Evolutionary conservation across 2,113 vertebrate genomes (phyloP).

Genomic region (Oreochromis spilurus): DNA sequence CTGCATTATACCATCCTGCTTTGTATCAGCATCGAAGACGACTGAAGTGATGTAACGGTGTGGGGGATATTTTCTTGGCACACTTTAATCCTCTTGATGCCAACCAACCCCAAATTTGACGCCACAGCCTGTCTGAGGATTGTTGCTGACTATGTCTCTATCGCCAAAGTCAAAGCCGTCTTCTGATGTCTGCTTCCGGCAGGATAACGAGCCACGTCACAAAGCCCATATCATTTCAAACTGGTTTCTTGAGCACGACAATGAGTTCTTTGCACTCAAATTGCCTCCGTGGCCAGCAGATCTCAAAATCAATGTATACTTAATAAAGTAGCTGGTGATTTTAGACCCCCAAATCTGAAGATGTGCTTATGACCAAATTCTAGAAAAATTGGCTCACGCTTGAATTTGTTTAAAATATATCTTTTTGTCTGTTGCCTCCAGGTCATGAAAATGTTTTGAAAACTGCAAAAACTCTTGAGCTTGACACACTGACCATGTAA

Average conservation of each 20-base stretch:
- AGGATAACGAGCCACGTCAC: no score
- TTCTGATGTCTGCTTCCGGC: accelerated
- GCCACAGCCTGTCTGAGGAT: neutral
- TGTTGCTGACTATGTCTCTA: neutral
- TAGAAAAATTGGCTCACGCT: neutral
- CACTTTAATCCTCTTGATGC: neutral
- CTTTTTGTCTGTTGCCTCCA: neutral
- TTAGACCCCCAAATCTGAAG: neutral
- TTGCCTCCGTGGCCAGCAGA: neutral
- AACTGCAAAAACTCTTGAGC: neutral
- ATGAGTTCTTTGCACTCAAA: neutral
- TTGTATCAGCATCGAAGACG: neutral
- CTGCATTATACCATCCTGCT: neutral
- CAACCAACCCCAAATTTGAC: neutral
- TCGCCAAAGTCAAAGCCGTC: neutral
- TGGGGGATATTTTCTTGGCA: neutral
- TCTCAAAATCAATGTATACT: neutral
- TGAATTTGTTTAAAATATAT: neutral
- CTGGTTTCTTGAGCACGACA: neutral
- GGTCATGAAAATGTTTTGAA: neutral
- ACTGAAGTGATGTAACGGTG: neutral
- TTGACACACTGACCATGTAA: neutral
- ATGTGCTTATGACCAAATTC: neutral
- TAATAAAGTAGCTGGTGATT: neutral
- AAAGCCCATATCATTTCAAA: neutral